Evolutionary conservation across 1,140 invertebrate species (phyloP).

Genomic region (Trypoxylus dichotomus): DNA sequence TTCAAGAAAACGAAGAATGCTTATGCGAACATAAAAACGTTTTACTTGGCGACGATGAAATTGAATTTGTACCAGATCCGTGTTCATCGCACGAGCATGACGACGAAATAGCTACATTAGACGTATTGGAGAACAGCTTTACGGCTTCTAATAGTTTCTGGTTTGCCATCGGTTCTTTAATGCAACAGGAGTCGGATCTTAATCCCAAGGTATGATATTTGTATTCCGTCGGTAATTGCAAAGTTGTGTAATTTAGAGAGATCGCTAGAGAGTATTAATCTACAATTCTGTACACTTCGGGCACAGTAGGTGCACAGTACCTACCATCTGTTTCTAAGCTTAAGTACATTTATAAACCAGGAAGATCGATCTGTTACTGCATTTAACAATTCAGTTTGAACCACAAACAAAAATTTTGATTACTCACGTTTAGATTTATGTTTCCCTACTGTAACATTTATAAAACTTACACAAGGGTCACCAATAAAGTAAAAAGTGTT

Average conservation of each 20-base stretch:
- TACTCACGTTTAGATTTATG: too few relatives aligned
- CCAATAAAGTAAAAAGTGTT: too few relatives aligned
- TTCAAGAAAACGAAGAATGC: slow-evolving; percentile 11
- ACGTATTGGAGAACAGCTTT: slow-evolving; percentile 70
- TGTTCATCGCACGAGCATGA: slow-evolving; percentile 35
- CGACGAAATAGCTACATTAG: slow-evolving; percentile 38
- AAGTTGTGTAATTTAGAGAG: slow-evolving; percentile 14
- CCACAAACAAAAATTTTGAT: too few relatives aligned
- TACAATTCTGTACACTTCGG: not conserved
- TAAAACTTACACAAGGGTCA: too few relatives aligned
- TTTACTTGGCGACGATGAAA: slow-evolving; percentile 34
- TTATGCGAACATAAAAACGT: slow-evolving; percentile 2
- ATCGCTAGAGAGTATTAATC: not conserved
- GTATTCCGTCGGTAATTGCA: not conserved
- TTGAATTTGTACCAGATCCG: slow-evolving; percentile 37
- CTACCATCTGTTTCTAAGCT: not conserved
- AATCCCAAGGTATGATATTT: slow-evolving; percentile 65
- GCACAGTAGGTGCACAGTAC: not conserved
- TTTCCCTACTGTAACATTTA: too few relatives aligned
- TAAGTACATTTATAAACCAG: not conserved
- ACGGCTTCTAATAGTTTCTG: slow-evolving; percentile 83
- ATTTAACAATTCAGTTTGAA: too few relatives aligned
- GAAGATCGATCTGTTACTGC: not conserved
- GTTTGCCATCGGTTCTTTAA: slow-evolving; percentile 86
- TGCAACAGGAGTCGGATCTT: slow-evolving; percentile 80